phyloP scores from a whole-genome alignment of 1,140 invertebrate genomes.

The Harpegnathos saltator region DNA sequence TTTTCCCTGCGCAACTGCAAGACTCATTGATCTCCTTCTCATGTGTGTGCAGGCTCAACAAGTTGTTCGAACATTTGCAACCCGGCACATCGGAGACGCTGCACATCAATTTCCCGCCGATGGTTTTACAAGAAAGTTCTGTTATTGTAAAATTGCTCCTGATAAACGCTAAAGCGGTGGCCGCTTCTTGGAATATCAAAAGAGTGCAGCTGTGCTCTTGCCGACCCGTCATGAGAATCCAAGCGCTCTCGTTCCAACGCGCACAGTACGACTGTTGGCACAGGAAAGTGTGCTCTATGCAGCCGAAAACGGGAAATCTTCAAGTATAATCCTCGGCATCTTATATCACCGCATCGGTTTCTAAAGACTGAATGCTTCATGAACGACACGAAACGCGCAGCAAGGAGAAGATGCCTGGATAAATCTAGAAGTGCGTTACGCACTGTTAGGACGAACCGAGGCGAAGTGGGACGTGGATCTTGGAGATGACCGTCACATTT shows the following conservation, averaged over 20 bases:
- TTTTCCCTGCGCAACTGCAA: background rate
- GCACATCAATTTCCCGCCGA: conserved; percentile 65
- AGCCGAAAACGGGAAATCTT: conserved; percentile 69
- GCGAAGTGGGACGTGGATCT: conserved; percentile 75
- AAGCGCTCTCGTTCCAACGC: conserved; percentile 51
- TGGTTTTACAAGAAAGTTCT: conserved; percentile 58
- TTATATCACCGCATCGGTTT: background rate
- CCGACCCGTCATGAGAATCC: conserved; percentile 62
- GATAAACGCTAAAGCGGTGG: conserved; percentile 65
- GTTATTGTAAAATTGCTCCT: conserved; percentile 74
- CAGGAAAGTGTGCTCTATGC: conserved; percentile 64
- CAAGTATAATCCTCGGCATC: conserved; percentile 59
- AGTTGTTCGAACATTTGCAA: conserved; percentile 61
- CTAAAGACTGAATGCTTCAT: background rate
- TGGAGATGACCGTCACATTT: conserved; percentile 76
- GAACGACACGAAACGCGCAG: conserved; percentile 20
- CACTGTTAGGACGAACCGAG: conserved; percentile 56
- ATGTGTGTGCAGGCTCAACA: conserved; percentile 73
- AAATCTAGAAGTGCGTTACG: conserved; percentile 35
- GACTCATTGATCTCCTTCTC: background rate
- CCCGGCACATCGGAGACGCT: conserved; percentile 62
- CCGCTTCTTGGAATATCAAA: conserved; percentile 66
- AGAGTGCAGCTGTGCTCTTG: conserved; percentile 72
- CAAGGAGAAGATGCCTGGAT: conserved; percentile 23
- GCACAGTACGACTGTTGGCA: conserved; percentile 70